Base-by-base conservation (phyloP, 2,888 invertebrate genomes). In the Dolichomitus sp. region DNA sequence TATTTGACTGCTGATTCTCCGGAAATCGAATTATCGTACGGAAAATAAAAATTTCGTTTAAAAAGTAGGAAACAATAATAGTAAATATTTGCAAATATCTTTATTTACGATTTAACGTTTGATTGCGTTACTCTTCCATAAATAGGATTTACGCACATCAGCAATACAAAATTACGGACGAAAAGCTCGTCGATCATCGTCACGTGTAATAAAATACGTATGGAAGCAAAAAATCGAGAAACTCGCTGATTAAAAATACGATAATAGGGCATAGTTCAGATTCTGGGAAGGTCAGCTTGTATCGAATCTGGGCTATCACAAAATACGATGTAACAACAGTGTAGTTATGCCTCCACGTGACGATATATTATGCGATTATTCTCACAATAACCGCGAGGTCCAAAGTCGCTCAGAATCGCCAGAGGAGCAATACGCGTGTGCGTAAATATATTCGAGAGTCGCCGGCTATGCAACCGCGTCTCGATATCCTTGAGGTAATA, bases 231-330 rank as follows among this genome's bases (percentile, higher is more conserved):
- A 76, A 68, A n/a, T 40, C 33, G 54, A 50, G 37, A 14, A 19
- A 11, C 12, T 50, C 12, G 48, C 48, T n/a, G 70, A 68, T 54
- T 45, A 61, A 69, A 54, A 33, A 42, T 33, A 63, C 27, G 84
- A 89, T 85, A 61, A 85, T 86, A 87, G 82, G 66, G 83, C 87
- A 87, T 45, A 87, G 90, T 88, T 89, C 88, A 88, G 83, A 65
- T 87, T 85, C 79, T 77, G 85, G 79, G 86, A 89, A 88, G 86
- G 85, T 85, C 87, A 85, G 72, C 84, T 80, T 70, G 61, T 85
- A 68, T 84, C 72, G 72, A 80, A 89, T 87, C 74, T 88, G 87
- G 87, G 85, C 72, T 87, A 88, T 65, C 80, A 50, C 45, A 50
- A 69, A 66, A 73, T 33, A 54, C 61, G 40, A 45, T 63, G 50